These are phyloP conservation scores for Habrosyne pyritoides DNA, from an alignment of 2,888 invertebrate species.

Conservation along the genomic window DNA sequence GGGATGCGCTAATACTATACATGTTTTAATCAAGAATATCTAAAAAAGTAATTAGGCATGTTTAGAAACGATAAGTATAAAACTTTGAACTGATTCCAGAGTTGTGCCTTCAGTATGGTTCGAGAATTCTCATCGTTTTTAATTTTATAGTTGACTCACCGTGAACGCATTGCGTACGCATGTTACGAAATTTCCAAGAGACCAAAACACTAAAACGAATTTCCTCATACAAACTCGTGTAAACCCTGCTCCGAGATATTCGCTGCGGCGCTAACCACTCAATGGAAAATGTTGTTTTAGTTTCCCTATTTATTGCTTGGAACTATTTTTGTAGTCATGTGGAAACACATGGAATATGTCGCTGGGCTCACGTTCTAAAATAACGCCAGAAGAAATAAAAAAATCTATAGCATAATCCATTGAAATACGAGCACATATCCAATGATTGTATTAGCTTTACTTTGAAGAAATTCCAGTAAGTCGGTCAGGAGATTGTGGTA, in stretches of 20 bases:
- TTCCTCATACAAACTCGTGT: slow-evolving; percentile 56
- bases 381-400: background rate
- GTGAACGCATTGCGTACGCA: slow-evolving; percentile 34
- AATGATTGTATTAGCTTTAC: slow-evolving; percentile 16
- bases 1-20: too few species aligned
- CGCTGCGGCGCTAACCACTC: slow-evolving; percentile 38
- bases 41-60: background rate
- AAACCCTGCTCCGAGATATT: slow-evolving; percentile 56
- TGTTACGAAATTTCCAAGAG: slow-evolving; percentile 54
- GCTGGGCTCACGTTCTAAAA: slow-evolving; percentile 15
- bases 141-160: slow-evolving; percentile 47
- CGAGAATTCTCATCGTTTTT: slow-evolving; percentile 45
- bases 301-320: slow-evolving; percentile 44
- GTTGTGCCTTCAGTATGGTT: slow-evolving; percentile 27
- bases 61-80: background rate
- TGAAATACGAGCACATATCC: slow-evolving; percentile 3
- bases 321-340: slow-evolving; percentile 44
- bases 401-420: background rate
- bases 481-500: slow-evolving; percentile 36
- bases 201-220: slow-evolving; percentile 58
- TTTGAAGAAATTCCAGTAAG: slow-evolving; percentile 32
- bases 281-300: slow-evolving; percentile 44
- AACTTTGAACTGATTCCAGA: slow-evolving; percentile 8
- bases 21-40: too few species aligned
- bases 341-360: slow-evolving; percentile 31